Conservation (phyloP, 2,113 vertebrate species). For the Neogobius melanostomus region DNA sequence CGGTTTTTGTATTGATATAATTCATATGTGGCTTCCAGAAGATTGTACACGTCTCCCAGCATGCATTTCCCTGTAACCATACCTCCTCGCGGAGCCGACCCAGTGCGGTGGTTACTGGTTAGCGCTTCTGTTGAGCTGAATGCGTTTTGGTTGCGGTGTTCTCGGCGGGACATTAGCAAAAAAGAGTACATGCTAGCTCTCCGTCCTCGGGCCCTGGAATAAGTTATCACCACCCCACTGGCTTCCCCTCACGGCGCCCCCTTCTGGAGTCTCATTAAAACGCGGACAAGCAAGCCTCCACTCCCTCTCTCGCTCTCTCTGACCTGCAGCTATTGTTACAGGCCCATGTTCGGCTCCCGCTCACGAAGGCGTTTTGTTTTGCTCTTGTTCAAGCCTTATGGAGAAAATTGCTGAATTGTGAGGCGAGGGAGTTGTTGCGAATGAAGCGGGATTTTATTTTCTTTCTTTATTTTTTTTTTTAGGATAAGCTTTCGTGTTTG, state of each 20-base stretch:
- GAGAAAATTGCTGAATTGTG: not conserved
- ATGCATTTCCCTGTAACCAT: conserved; percentile 1
- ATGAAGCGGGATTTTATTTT: conserved; percentile 21
- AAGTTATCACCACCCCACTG: conserved; percentile 56
- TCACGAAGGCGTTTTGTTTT: not conserved
- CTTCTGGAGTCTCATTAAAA: conserved; percentile 71
- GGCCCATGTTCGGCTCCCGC: not conserved
- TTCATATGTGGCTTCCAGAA: conserved; percentile 3
- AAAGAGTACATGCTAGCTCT: conserved; percentile 32
- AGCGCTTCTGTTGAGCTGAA: too few relatives aligned
- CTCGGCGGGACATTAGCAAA: conserved; percentile 49
- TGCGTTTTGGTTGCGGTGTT: conserved; percentile 5
- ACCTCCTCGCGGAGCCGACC: too few relatives aligned
- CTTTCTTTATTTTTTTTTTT: not conserved
- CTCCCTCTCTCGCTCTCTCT: conserved; percentile 2
- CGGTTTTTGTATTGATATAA: too few relatives aligned
- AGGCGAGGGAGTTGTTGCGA: not conserved
- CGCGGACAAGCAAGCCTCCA: conserved; percentile 57
- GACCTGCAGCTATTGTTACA: conserved; percentile 40
- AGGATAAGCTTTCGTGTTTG: conserved; percentile 24
- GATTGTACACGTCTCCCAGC: conserved; percentile 6
- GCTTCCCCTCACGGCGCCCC: conserved; percentile 58
- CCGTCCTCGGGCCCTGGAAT: conserved; percentile 44
- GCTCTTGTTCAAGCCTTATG: not conserved
- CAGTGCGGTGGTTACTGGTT: too few relatives aligned